Evolutionary conservation across 2,797 vertebrate genomes (phyloP).

Genomic region (Sebastes alutus): DNA sequence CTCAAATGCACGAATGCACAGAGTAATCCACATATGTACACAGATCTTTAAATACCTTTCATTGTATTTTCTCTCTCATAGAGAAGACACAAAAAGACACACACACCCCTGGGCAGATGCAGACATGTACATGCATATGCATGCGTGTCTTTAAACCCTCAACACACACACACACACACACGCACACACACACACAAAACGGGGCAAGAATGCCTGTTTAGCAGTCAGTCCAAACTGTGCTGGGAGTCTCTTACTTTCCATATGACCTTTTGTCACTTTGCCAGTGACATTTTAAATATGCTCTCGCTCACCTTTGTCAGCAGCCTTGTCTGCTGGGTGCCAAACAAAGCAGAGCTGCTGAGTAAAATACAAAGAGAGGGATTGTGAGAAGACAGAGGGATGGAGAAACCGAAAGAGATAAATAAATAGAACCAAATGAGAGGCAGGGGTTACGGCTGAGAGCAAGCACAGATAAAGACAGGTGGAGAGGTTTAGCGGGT

Average conservation of each 20-base stretch:
- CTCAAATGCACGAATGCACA: background rate
- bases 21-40: background rate
- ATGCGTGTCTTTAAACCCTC: constrained; percentile 10
- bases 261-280: constrained; percentile 84
- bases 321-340: constrained; percentile 72
- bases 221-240: constrained; percentile 78
- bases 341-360: constrained; percentile 73
- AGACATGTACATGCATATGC: constrained; percentile 39
- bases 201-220: constrained; percentile 70
- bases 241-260: constrained; percentile 82
- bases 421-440: constrained; percentile 55
- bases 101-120: background rate
- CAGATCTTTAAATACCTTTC: constrained; percentile 1
- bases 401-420: constrained; percentile 44
- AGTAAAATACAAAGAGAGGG: constrained; percentile 54
- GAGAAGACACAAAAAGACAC: background rate
- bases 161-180: constrained; percentile 2
- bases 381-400: constrained; percentile 21
- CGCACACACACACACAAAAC: constrained; percentile 25
- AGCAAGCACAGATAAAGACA: constrained; percentile 18
- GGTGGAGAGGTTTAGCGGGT: constrained; percentile 21
- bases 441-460: constrained; percentile 40
- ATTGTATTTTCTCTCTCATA: background rate
- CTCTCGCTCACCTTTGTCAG: constrained; percentile 78
- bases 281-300: constrained; percentile 83